A percentile compares a stretch with the other conserved stretches of the same genome.
These are phyloP conservation scores for Murina feae DNA, from an alignment of 2,113 vertebrate species.

Conservation along the genomic window DNA sequence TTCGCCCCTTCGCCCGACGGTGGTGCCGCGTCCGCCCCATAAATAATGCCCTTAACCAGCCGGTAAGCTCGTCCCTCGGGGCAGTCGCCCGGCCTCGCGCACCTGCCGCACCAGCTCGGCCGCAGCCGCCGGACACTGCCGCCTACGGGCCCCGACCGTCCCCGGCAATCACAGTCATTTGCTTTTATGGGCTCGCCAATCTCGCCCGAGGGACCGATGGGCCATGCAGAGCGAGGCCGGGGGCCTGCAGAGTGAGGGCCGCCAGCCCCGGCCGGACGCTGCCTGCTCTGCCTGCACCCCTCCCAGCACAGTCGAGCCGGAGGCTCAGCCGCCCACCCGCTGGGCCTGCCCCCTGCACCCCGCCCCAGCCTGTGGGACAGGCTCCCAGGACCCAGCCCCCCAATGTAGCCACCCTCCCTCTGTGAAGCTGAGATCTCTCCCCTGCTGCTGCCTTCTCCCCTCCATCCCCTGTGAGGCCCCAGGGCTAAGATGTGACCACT, in stretches of 20 bases:
- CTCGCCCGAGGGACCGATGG: constrained; percentile 33
- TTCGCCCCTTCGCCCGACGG: fast-evolving
- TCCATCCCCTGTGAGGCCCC: fast-evolving
- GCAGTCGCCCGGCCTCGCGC: constrained; percentile 65
- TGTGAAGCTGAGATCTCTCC: fast-evolving
- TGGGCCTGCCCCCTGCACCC: fast-evolving
- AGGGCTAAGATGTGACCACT: fast-evolving
- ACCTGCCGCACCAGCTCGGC: too few relatives aligned
- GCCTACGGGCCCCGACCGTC: background rate
- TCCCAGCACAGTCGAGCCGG: background rate
- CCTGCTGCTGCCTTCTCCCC: fast-evolving
- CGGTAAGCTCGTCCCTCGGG: constrained; percentile 76
- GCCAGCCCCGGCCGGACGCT: background rate
- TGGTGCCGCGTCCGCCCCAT: constrained; percentile 39
- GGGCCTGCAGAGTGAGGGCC: fast-evolving
- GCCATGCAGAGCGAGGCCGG: background rate
- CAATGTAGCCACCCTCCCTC: fast-evolving
- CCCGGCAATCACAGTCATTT: constrained; percentile 11
- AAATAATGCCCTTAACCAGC: constrained; percentile 71
- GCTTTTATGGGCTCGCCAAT: constrained; percentile 48
- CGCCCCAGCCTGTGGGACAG: background rate
- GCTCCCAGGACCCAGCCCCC: background rate
- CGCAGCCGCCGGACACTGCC: too few relatives aligned
- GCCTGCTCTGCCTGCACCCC: background rate
- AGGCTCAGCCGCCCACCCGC: too few relatives aligned